Conservation (phyloP, 2,888 invertebrate species). For the Latrodectus elegans region DNA sequence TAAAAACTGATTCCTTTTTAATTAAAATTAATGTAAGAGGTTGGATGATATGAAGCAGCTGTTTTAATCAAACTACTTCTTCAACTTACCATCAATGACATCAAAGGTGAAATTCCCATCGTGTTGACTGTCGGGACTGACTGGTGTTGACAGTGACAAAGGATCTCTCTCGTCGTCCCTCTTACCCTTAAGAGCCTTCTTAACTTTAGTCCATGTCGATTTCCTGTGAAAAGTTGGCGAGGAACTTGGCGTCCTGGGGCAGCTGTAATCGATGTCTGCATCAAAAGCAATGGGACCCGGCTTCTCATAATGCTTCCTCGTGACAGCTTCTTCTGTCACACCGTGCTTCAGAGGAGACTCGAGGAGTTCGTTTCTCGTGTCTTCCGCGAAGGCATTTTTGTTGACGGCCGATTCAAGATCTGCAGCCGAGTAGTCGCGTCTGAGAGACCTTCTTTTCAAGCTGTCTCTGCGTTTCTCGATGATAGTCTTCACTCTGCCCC, state of each 20-base stretch:
- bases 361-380: slow-evolving; percentile 5
- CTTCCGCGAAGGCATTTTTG: slow-evolving; percentile 14
- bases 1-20: too few relatives aligned
- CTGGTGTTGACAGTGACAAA: slow-evolving; percentile 49
- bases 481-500: slow-evolving; percentile 86
- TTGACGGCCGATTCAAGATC: slow-evolving; percentile 18
- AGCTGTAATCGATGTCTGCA: slow-evolving; percentile 5
- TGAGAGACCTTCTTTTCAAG: slow-evolving; percentile 79
- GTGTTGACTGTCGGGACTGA: slow-evolving; percentile 56
- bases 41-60: too few relatives aligned
- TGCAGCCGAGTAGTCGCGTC: slow-evolving; percentile 16
- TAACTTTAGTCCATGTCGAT: slow-evolving; percentile 85
- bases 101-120: slow-evolving; percentile 63
- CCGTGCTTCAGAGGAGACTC: not conserved
- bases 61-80: too few relatives aligned
- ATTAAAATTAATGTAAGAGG: too few relatives aligned
- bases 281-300: slow-evolving; percentile 26
- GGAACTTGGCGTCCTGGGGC: slow-evolving; percentile 70
- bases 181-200: slow-evolving; percentile 76
- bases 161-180: slow-evolving; percentile 45
- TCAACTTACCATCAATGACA: slow-evolving; percentile 48
- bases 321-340: not conserved
- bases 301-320: slow-evolving; percentile 11
- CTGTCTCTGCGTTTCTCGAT: slow-evolving; percentile 83
- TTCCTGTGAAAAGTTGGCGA: slow-evolving; percentile 76